Evolutionary conservation across 2,113 vertebrate species (phyloP), one percentile per base, ranked within the genome.

Genomic region (Prunella himalayana): DNA sequence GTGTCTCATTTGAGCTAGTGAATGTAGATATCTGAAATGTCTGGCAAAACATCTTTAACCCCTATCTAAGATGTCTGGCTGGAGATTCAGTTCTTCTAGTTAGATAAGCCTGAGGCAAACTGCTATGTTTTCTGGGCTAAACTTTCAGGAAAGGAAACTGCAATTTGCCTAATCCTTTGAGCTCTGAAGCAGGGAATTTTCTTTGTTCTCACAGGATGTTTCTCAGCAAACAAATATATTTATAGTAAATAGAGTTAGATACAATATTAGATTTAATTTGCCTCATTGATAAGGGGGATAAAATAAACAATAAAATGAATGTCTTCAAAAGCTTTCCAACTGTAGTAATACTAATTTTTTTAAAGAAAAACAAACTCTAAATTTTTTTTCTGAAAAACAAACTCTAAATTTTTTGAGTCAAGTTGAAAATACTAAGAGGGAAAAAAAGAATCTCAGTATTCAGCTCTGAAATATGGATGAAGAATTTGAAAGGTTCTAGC

Each of bases 201-300:
- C 44, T 90, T 76, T 68, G 28, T 82, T 92, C 87, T 94, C 87
- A 96, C 76, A 51, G 78, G 78, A 94, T 94, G 57, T 91, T 96
- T 93, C 71, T 94, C 91, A 92, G 57, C 41, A 90, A 94, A 20
- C 31, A 85, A 90, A 19, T 53, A 18, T 87, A 88, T 96, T 95
- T 90, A 85, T 91, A 94, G 66, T 63, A 87, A 92, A 95, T 50
- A 80, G 18, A 39, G 37, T 39, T 91, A 77, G 37, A 94, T 5
- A 44, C 39, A 86, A 77, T 82, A 72, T 72, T 71, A 69, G 59
- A 59, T 83, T 70, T 73, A 39, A 71, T 81, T 83, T 88, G 27
- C 28, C 13, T 75, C 66, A 31, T 53, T 89, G 23, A 24, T 79
- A 85, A 76, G 24, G 65, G 25, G 30, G n/a, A 64, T n/a, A 75